These are phyloP conservation scores for Oxycera nigricornis DNA, from an alignment of 2,888 invertebrate genomes.

Conservation along the genomic window DNA sequence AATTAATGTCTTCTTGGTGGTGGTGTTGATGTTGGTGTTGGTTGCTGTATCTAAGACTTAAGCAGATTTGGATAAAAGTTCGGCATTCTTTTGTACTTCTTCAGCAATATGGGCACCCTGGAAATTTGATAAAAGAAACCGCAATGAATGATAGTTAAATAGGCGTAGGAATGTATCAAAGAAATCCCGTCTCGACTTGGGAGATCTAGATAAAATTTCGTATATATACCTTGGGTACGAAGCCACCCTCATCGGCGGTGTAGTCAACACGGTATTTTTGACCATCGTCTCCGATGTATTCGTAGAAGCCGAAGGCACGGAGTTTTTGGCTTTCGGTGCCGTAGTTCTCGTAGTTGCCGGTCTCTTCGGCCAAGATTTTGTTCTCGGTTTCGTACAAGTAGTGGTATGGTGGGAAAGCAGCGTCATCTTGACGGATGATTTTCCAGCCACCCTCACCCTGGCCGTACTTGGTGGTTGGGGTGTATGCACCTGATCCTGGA, in stretches of 20 bases:
- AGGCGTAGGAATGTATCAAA: background rate
- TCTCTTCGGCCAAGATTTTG: constrained; percentile 63
- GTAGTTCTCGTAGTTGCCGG: constrained; percentile 64
- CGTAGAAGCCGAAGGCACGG: constrained; percentile 67
- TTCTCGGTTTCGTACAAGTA: constrained; percentile 64
- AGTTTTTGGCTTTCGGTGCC: constrained; percentile 63
- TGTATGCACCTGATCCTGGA: constrained; percentile 4
- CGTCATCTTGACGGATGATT: constrained; percentile 57
- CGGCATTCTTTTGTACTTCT: constrained; percentile 70
- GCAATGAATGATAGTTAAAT: background rate
- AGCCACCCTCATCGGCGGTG: constrained; percentile 63
- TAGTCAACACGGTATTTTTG: constrained; percentile 62
- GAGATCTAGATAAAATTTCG: too few relatives aligned
- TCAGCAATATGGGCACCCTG: constrained; percentile 59
- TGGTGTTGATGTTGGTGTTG: too few relatives aligned
- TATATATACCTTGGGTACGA: constrained; percentile 52
- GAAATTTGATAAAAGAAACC: background rate
- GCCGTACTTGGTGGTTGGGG: constrained; percentile 42
- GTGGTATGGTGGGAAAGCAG: constrained; percentile 53
- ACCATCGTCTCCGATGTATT: constrained; percentile 68
- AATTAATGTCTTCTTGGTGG: too few relatives aligned
- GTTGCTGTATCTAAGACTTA: constrained; percentile 11
- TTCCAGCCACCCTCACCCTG: constrained; percentile 56
- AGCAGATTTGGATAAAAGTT: constrained; percentile 63
- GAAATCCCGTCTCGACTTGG: too few relatives aligned